A percentile compares a stretch with the other conserved stretches of the same genome.
These are phyloP conservation scores for Orchestia grillus DNA, from an alignment of 1,140 invertebrate genomes.

Conservation along the genomic window DNA sequence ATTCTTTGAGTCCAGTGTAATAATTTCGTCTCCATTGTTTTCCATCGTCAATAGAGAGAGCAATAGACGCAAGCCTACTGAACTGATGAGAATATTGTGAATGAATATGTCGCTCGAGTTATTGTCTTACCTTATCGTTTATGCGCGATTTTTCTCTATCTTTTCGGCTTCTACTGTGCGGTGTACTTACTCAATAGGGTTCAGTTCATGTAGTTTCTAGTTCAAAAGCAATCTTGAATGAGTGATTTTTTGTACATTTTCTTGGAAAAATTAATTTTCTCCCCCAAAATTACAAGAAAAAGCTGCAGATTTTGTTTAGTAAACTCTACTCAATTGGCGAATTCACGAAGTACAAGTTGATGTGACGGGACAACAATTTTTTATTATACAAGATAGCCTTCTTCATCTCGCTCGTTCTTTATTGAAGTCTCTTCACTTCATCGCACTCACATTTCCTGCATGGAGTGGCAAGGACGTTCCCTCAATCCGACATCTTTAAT, in stretches of 20 bases:
- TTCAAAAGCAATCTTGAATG: neutral
- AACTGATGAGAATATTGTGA: too few species aligned
- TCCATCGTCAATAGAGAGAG: too few species aligned
- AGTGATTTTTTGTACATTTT: neutral
- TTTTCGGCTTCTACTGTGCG: neutral
- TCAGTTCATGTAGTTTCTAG: too few species aligned
- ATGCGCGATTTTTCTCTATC: neutral
- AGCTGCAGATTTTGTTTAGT: neutral
- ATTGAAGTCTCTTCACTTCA: neutral
- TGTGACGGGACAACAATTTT: neutral
- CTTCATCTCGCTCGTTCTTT: neutral
- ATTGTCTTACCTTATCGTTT: neutral
- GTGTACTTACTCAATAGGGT: neutral
- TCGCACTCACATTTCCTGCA: neutral
- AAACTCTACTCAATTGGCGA: neutral
- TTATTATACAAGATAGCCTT: neutral
- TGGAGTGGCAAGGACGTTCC: neutral
- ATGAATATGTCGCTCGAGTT: neutral
- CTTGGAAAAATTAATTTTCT: neutral
- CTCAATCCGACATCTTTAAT: neutral
- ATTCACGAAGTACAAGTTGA: neutral
- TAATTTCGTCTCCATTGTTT: too few species aligned
- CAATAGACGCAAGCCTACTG: too few species aligned
- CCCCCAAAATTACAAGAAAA: neutral
- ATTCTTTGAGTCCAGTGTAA: too few species aligned